These are phyloP conservation scores for Siphamia tubifer DNA, from an alignment of 2,113 vertebrate species.

Conservation along the genomic window DNA sequence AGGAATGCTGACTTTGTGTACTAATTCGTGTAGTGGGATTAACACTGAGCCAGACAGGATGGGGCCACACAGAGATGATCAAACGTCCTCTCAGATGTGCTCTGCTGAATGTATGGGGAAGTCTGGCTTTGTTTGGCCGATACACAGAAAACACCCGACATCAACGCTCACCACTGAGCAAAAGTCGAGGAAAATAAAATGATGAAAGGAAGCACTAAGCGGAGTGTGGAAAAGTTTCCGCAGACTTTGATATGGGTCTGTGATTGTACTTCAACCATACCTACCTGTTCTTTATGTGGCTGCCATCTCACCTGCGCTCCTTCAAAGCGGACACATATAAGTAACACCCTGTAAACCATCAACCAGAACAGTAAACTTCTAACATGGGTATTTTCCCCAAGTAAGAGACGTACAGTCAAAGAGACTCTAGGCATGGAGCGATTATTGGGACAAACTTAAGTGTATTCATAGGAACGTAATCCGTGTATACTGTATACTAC, in stretches of 20 bases:
- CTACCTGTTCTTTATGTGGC: slow-evolving; percentile 45
- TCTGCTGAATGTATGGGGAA: slow-evolving; percentile 6
- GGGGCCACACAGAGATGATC: slow-evolving; percentile 50
- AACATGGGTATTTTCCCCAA: slow-evolving; percentile 15
- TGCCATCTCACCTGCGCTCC: slow-evolving; percentile 30
- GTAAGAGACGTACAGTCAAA: background rate
- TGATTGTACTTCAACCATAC: slow-evolving; percentile 43
- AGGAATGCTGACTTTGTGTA: slow-evolving; percentile 41
- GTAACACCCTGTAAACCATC: background rate
- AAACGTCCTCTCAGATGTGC: slow-evolving; percentile 50
- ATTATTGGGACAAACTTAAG: too few species aligned
- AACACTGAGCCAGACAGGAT: slow-evolving; percentile 54
- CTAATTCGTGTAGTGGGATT: slow-evolving; percentile 53
- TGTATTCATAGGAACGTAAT: too few species aligned
- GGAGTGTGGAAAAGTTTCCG: slow-evolving; percentile 27
- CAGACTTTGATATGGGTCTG: slow-evolving; percentile 48
- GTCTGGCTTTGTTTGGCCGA: slow-evolving; percentile 34
- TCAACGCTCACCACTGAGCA: background rate
- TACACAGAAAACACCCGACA: slow-evolving; percentile 18
- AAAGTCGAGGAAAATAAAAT: slow-evolving; percentile 44
- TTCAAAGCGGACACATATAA: slow-evolving; percentile 27
- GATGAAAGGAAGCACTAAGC: slow-evolving; percentile 45
- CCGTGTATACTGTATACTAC: too few species aligned
- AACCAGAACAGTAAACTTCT: slow-evolving; percentile 12
- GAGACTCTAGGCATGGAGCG: background rate